Conservation (phyloP, 2,113 vertebrate genomes). For the Oncorhynchus nerka region DNA sequence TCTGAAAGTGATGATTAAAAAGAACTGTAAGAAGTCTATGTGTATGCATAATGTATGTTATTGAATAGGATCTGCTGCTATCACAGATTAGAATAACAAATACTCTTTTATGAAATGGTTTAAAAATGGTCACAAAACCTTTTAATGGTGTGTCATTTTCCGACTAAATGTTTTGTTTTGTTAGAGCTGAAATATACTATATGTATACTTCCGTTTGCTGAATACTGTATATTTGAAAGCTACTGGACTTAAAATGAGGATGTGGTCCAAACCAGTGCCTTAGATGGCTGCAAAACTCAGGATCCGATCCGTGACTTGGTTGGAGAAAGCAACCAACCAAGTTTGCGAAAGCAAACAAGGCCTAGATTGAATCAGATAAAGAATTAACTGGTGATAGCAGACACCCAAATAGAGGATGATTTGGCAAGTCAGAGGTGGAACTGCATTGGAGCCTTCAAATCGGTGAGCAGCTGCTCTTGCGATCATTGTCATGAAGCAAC, state of each 20-base stretch:
- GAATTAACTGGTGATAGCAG: too few species aligned
- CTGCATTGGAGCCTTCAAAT: too few species aligned
- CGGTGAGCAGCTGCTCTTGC: too few species aligned
- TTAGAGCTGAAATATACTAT: conserved; percentile 21
- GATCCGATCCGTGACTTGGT: conserved; percentile 1
- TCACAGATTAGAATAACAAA: conserved; percentile 27
- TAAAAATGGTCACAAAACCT: conserved; percentile 17
- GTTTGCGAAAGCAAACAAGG: too few species aligned
- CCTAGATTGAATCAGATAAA: too few species aligned
- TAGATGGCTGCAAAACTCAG: too few species aligned
- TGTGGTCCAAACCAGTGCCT: conserved; percentile 2
- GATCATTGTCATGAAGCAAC: too few species aligned
- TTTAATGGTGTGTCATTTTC: not conserved
- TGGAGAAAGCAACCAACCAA: too few species aligned
- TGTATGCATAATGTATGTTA: conserved; percentile 40
- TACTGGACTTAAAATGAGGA: not conserved
- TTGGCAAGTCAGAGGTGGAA: too few species aligned
- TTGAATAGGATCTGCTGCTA: conserved; percentile 49
- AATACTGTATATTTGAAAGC: conserved; percentile 46
- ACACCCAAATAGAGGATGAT: too few species aligned
- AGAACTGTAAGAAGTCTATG: conserved; percentile 36
- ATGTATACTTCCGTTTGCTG: conserved; percentile 37
- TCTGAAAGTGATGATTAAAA: conserved; percentile 26
- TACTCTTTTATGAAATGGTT: conserved; percentile 33
- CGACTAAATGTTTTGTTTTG: not conserved